Base-by-base conservation (phyloP, 2,888 invertebrate genomes). In the Caenorhabditis virilis region DNA sequence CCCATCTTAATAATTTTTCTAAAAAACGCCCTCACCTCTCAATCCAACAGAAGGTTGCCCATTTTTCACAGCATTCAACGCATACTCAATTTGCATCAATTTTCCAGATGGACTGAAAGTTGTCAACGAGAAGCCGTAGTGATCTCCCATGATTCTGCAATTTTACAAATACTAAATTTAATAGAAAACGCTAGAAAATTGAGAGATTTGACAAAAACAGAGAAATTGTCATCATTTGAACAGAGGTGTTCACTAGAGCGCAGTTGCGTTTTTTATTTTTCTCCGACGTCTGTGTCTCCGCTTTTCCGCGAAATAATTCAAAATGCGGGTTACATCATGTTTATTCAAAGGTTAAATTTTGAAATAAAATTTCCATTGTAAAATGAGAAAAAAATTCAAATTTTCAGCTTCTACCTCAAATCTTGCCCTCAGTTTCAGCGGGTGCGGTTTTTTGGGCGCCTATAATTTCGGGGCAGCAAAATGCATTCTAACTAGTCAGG, bases 31-130 rank as follows among this genome's bases (percentile, higher is more conserved):
- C n/a, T n/a, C n/a, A n/a, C 76, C 77, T 63, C 78, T 72, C 18
- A 99, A 95, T 38, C 97, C 98, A 72, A 99, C 97, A 59, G 97
- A 95, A 2, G 97, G 95, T 3, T 97, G 95, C 63, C 98, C 98
- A 68, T 95, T 93, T 61, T 94, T 92, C 25, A 98, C 98, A 27
- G 98, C 98, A 54, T 95, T 95, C 85, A 98, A 87, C 3, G 98
- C 98, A 91, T 98, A 98, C 87, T 99, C 98, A 79, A 99, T 95
- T 87, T 98, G 98, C 54, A 99, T 97, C 80, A 98, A 87, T 87
- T 99, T 99, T 74, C 98, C 98, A 23, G 97, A 97, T 18, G 98
- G 98, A 84, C 97, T 98, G 76, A 81, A 81, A 16, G 82, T 81
- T 23, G 82, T 81, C 36, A 81, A 72, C 23, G 80, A 80, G 63